Evolutionary conservation across 2,888 invertebrate species (phyloP).

Genomic region (Odontocerum albicorne): DNA sequence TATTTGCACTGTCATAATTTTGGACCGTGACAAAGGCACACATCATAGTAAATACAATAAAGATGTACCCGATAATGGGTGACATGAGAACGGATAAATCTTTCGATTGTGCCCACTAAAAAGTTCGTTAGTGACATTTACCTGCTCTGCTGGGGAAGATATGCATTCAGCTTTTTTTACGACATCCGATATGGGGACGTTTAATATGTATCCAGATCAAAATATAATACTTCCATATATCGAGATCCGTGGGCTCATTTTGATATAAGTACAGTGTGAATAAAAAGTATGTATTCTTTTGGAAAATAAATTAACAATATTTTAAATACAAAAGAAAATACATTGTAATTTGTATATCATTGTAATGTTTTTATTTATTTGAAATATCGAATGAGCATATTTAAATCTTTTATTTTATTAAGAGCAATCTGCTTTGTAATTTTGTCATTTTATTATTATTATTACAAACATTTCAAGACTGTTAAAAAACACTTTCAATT

Average conservation of each 20-base stretch:
- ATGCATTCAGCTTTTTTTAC: slow-evolving; percentile 13
- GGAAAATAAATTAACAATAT: too few species aligned
- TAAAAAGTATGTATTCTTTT: neutral
- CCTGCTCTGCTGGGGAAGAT: neutral
- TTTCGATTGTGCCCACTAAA: slow-evolving; percentile 8
- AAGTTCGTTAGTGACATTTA: slow-evolving; percentile 20
- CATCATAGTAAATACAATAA: slow-evolving; percentile 1
- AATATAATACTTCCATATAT: neutral
- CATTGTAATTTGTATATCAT: too few species aligned
- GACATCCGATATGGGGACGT: slow-evolving; percentile 10
- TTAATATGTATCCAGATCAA: slow-evolving; percentile 22
- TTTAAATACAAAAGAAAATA: too few species aligned
- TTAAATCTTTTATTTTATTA: too few species aligned
- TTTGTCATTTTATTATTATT: too few species aligned
- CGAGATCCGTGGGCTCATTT: slow-evolving; percentile 1
- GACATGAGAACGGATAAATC: slow-evolving; percentile 18
- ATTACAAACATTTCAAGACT: too few species aligned
- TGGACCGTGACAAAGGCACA: too few species aligned
- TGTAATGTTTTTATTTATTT: too few species aligned
- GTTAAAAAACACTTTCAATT: too few species aligned
- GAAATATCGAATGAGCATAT: too few species aligned
- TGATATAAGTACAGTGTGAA: neutral
- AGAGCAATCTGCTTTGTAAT: too few species aligned
- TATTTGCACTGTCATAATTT: too few species aligned
- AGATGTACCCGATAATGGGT: slow-evolving; percentile 7